Evolutionary conservation across 2,888 invertebrate genomes (phyloP).

Genomic region (Volucella zonaria): DNA sequence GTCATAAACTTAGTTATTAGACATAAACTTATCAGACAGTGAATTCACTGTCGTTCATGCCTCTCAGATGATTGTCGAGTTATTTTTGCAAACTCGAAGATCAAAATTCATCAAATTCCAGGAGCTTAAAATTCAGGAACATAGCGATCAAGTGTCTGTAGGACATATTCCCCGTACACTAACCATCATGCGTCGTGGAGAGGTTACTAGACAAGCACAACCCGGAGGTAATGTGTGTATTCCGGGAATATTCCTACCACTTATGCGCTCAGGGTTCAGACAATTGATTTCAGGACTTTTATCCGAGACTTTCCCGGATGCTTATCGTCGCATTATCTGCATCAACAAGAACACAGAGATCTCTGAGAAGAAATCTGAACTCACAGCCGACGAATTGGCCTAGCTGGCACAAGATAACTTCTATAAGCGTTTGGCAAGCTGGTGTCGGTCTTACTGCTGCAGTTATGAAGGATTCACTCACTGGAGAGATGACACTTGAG

Average conservation of each 20-base stretch:
- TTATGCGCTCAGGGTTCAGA: conserved; percentile 91
- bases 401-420: conserved; percentile 93
- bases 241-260: conserved; percentile 95
- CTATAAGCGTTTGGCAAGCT: conserved; percentile 93
- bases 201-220: conserved; percentile 93
- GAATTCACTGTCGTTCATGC: conserved; percentile 92
- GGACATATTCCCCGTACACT: conserved; percentile 98
- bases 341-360: conserved; percentile 94
- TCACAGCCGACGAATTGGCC: conserved; percentile 92
- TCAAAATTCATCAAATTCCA: conserved; percentile 99
- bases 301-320: conserved; percentile 97
- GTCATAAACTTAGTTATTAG: too few species aligned
- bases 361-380: conserved; percentile 87
- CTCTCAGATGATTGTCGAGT: conserved; percentile 96
- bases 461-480: conserved; percentile 98
- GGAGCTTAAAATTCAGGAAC: conserved; percentile 98
- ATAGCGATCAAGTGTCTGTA: conserved; percentile 98
- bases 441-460: conserved; percentile 99
- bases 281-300: conserved; percentile 93
- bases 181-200: conserved; percentile 96
- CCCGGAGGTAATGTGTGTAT: conserved; percentile 97
- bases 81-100: conserved; percentile 95
- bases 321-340: conserved; percentile 90
- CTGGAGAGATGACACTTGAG: conserved; percentile 98
- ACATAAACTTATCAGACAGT: conserved; percentile 99